Evolutionary conservation across 1,140 invertebrate genomes (phyloP), one percentile per base, ranked within the genome.

Genomic region (Penaeus indicus): DNA sequence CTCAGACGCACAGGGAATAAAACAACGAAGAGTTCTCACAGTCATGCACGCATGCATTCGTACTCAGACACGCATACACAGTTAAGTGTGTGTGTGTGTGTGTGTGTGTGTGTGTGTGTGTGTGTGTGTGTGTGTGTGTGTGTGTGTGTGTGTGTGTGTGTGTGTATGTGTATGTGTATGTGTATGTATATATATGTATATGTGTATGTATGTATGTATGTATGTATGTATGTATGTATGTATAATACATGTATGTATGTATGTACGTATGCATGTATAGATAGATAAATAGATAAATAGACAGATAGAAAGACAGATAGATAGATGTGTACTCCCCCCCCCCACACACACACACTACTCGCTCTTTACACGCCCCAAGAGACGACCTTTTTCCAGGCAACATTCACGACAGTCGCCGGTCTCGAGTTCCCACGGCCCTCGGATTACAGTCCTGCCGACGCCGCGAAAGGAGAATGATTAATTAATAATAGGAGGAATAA

Each of bases 161-260:
- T 82, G 22, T 61, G 8, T 82, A 54, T 22, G 16, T 85, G n/a
- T 85, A 22, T 85, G n/a, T 75, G 21, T 85, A 38, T 85, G 10
- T 84, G 10, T 72, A n/a, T 72, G 16, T 72, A 22, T n/a, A n/a
- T 72, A n/a, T 72, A n/a, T n/a, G 16, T 72, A 18, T 72, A n/a
- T n/a, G 32, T 72, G 3, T 72, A 8, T n/a, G 18, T 19, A 19
- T 67, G 18, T n/a, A n/a, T n/a, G 8, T n/a, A n/a, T 72, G 16
- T n/a, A n/a, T n/a, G 22, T 72, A n/a, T 72, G 3, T n/a, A 22
- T 60, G 7, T 42, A 81, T 22, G 25, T 81, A 60, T 81, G 47
- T 81, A 81, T 60, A 60, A 60, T 47, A 1, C 8, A 22, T 61
- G 10, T 54, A 19, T n/a, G 5, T 60, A 25, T 62, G 10, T 60